Conservation (phyloP, 2,888 invertebrate genomes). For the Lasioglossum morio region DNA sequence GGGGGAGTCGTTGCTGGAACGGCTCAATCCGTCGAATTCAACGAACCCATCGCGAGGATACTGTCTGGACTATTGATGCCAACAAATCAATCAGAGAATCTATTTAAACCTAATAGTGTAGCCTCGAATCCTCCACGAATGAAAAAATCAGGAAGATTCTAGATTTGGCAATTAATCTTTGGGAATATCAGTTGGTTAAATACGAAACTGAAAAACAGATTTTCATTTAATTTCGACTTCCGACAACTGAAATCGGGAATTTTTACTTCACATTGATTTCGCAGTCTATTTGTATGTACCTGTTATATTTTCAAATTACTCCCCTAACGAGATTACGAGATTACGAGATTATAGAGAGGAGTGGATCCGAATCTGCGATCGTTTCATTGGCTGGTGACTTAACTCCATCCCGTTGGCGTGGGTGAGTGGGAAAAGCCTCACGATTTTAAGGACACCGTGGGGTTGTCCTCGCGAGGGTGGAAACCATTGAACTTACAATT, state of each 20-base stretch:
- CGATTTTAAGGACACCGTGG: neutral
- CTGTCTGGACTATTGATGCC: conserved; percentile 32
- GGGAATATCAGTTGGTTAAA: too few relatives aligned
- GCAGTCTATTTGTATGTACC: neutral
- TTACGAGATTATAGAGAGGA: neutral
- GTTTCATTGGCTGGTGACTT: neutral
- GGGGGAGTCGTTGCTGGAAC: conserved; percentile 36
- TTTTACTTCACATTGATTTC: neutral
- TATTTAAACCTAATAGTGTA: neutral
- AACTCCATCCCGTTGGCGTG: neutral
- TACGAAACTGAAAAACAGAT: neutral
- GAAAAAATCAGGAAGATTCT: neutral
- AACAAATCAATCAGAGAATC: neutral
- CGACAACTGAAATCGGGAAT: neutral
- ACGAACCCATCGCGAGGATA: conserved; percentile 59
- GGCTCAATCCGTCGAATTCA: conserved; percentile 59
- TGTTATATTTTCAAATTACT: too few relatives aligned
- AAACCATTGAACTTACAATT: neutral
- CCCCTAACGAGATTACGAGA: neutral
- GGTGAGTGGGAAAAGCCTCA: neutral
- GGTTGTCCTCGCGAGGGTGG: neutral
- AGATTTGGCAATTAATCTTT: neutral
- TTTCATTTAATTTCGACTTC: neutral
- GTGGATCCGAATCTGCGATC: neutral
- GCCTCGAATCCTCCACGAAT: neutral